phyloP scores from a whole-genome alignment of 2,797 vertebrate genomes.

The Enteromius mattozi region DNA sequence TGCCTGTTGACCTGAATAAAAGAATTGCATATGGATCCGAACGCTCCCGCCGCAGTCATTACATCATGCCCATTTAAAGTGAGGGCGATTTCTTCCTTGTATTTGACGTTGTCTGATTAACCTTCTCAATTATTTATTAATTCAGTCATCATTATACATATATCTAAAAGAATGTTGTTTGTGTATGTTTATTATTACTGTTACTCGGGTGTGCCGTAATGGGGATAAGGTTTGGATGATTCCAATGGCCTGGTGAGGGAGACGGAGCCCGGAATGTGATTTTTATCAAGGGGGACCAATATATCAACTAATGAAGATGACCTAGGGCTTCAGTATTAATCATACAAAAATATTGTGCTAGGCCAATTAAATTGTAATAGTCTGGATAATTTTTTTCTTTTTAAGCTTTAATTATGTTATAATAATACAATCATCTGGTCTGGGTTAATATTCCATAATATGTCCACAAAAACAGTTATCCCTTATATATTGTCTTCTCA shows the following conservation, averaged over 20 bases:
- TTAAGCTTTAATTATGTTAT: background rate
- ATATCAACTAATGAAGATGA: background rate
- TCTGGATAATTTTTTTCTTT: background rate
- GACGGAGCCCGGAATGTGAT: background rate
- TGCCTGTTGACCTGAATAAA: no score
- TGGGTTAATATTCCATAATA: background rate
- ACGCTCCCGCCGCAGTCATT: no score
- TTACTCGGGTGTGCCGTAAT: no score
- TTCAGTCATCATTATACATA: background rate
- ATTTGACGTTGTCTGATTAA: no score
- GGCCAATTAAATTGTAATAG: background rate
- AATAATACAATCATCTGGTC: background rate
- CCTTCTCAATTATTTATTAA: no score
- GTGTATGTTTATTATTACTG: background rate
- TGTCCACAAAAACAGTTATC: background rate
- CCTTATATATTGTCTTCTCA: background rate
- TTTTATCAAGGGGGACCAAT: background rate
- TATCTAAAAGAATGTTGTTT: background rate
- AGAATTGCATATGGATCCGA: no score
- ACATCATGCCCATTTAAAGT: no score
- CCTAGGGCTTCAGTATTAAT: background rate
- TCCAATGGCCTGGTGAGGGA: background rate
- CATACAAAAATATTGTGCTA: background rate
- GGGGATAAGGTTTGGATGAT: background rate
- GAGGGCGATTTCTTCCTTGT: no score